These are phyloP conservation scores for Leptopilina drosophilae DNA, from an alignment of 2,888 invertebrate species.

Conservation along the genomic window DNA sequence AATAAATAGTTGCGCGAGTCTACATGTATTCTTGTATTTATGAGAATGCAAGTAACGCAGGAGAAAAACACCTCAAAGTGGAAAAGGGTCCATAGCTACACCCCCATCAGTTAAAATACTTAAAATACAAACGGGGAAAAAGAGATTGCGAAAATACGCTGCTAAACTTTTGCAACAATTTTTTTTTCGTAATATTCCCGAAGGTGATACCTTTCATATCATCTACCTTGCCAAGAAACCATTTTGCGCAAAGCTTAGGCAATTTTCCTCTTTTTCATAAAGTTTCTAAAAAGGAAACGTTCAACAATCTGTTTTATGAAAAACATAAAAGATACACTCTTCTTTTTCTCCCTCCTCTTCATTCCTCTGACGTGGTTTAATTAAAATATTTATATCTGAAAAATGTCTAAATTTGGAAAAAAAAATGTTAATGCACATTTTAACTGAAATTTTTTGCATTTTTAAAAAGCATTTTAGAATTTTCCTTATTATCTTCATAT, in stretches of 20 bases:
- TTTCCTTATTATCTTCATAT: too few species aligned
- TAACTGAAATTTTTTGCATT: too few species aligned
- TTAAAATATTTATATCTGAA: too few species aligned
- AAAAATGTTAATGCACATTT: too few species aligned
- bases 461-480: too few species aligned
- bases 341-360: too few species aligned
- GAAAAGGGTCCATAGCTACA: conserved; percentile 27
- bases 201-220: conserved; percentile 1
- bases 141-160: conserved; percentile 27
- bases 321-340: not conserved
- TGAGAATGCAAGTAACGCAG: conserved; percentile 12
- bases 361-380: too few species aligned
- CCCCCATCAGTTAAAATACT: conserved; percentile 35
- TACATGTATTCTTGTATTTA: conserved; percentile 11
- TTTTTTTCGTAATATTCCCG: conserved; percentile 15
- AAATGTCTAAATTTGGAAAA: too few species aligned
- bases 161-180: conserved; percentile 5
- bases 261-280: not conserved
- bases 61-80: conserved; percentile 24
- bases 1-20: conserved; percentile 15
- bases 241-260: not conserved
- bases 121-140: conserved; percentile 29
- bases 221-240: conserved; percentile 19
- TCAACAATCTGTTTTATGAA: not conserved
- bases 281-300: not conserved